Evolutionary conservation across 1,140 invertebrate species (phyloP).

Genomic region (Camponotus pennsylvanicus): DNA sequence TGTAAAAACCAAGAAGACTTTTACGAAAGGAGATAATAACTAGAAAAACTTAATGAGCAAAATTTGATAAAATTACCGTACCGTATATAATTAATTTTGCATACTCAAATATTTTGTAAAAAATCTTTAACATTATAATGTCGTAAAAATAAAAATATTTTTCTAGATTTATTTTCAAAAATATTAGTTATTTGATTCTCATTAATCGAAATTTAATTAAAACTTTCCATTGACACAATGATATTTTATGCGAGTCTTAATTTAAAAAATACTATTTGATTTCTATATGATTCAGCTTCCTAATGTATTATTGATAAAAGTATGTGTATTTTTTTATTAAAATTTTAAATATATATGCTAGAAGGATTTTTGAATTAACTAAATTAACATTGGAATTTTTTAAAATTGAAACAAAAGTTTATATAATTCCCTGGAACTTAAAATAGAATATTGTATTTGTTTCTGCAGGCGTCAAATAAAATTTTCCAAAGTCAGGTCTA

Average conservation of each 20-base stretch:
- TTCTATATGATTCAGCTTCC: neutral
- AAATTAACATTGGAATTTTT: neutral
- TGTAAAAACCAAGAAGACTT: conserved; percentile 2
- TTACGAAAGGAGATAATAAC: neutral
- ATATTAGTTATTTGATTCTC: neutral
- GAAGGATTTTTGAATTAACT: neutral
- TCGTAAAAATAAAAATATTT: neutral
- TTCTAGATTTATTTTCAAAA: neutral
- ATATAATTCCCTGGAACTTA: neutral
- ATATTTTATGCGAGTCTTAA: neutral
- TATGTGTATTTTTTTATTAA: neutral
- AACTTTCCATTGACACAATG: neutral
- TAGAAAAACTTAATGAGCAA: neutral
- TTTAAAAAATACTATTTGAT: neutral
- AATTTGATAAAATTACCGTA: neutral
- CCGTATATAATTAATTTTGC: conserved; percentile 4
- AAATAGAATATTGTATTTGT: neutral
- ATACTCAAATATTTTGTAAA: neutral
- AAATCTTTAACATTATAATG: neutral
- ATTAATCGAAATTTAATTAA: neutral
- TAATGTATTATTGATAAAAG: neutral
- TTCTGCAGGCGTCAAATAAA: neutral
- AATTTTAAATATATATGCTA: neutral
- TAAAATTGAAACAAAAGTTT: neutral
- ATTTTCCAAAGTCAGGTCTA: neutral